phyloP scores from a whole-genome alignment of 2,888 invertebrate species.

The Pammene fasciana region DNA sequence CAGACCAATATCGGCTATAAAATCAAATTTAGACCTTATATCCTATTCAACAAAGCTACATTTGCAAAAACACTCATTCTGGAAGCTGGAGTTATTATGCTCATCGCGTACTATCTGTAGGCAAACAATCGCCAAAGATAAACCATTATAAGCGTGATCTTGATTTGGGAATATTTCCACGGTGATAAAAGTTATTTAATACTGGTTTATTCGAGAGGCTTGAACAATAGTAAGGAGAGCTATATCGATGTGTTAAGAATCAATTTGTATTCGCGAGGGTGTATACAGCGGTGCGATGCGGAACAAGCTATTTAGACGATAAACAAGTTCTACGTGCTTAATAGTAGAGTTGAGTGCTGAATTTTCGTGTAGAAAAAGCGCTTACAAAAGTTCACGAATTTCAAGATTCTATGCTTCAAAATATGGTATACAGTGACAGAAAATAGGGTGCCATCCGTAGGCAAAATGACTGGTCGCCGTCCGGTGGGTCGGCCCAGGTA shows the following conservation, averaged over 20 bases:
- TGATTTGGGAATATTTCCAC: background rate
- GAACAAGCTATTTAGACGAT: conserved; percentile 28
- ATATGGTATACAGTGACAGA: too few relatives aligned
- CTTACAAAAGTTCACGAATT: too few relatives aligned
- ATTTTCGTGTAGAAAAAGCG: background rate
- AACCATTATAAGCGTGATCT: background rate
- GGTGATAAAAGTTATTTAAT: background rate
- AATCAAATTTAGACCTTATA: background rate
- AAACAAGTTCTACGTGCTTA: conserved; percentile 23
- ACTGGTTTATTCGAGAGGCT: background rate
- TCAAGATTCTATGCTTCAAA: too few relatives aligned
- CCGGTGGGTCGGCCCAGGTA: too few relatives aligned
- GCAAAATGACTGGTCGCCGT: too few relatives aligned
- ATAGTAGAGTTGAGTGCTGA: background rate
- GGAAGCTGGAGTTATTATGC: background rate
- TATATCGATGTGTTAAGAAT: conserved; percentile 18
- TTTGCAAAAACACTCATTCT: background rate
- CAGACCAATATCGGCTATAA: background rate
- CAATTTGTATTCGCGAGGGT: conserved; percentile 27
- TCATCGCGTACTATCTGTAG: background rate
- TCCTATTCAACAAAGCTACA: background rate
- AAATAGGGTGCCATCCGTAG: too few relatives aligned
- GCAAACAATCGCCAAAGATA: background rate
- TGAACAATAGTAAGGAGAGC: background rate
- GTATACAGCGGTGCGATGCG: conserved; percentile 6